Evolutionary conservation across 2,797 vertebrate genomes (phyloP), one percentile per base, ranked within the genome.

Genomic region (Galaxias olidus): DNA sequence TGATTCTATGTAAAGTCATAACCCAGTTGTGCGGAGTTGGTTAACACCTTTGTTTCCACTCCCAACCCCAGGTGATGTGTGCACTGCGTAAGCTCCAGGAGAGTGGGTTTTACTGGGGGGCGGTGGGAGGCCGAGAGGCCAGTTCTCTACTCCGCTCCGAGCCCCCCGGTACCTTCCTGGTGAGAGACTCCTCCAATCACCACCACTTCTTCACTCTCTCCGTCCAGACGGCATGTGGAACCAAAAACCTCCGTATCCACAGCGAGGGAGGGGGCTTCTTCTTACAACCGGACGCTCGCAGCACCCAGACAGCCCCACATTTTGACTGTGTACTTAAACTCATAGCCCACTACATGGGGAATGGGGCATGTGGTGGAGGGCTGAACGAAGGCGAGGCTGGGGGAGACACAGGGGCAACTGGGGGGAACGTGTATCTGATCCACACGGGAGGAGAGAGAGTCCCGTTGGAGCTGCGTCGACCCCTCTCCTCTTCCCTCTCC

Each of bases 201-300:
- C 93, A 92, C 76, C 94, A 99, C 86, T 98, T 99, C 91, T 99
- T 99, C 89, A 98, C 97, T 43, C 93, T 99, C 68, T 98, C 96
- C 0, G 95, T 99, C 62, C 96, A 98, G 87, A 98, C 97, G 0
- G 84, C 90, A 68, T 94, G 93, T 0, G 97, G 97, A 66, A 98
- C 96, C 84, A 99, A 96, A 87, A 99, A 99, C 86, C 88, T 99
- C 74, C 95, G 97, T 79, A 96, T 99, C 87, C 96, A 98, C 86
- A 98, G 96, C 4, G 94, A 97, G 72, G 92, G 91, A 0, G 92
- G 92, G 52, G 94, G 93, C 79, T 99, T 99, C 87, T 96, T 94
- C 55, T 76, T 99, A 68, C 96, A 98, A 87, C 96, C 95, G 0
- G 96, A 98, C 78, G 89, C 95, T 1, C 93, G 93, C 60, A 95